phyloP scores from a whole-genome alignment of 2,888 invertebrate species.

The Andrena minutula region DNA sequence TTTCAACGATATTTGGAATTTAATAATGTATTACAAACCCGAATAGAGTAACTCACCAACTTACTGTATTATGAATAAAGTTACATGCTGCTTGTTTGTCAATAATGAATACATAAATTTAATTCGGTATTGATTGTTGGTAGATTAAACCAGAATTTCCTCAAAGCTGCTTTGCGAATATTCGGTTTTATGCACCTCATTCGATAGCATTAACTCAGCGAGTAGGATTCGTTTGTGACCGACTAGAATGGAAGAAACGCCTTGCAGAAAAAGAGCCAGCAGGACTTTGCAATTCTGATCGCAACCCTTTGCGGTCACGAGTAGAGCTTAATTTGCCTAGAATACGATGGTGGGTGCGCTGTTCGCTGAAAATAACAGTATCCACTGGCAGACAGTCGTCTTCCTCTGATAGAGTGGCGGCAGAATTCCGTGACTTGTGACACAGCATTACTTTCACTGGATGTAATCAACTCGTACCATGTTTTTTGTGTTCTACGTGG shows the following conservation, averaged over 20 bases:
- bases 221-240: slow-evolving; percentile 29
- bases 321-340: slow-evolving; percentile 64
- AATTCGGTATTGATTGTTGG: no score
- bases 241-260: slow-evolving; percentile 18
- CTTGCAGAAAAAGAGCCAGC: slow-evolving; percentile 38
- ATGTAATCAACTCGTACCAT: slow-evolving; percentile 1
- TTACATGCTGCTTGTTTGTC: no score
- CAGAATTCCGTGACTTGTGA: slow-evolving; percentile 1
- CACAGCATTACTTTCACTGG: not conserved
- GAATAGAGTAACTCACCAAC: no score
- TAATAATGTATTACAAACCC: no score
- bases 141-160: not conserved
- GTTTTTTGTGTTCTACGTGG: no score
- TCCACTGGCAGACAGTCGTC: slow-evolving; percentile 25
- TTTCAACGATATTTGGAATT: no score
- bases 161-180: not conserved
- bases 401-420: slow-evolving; percentile 14
- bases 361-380: slow-evolving; percentile 35
- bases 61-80: no score
- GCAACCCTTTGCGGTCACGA: slow-evolving; percentile 57
- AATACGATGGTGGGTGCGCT: slow-evolving; percentile 44
- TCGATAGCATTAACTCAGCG: slow-evolving; percentile 19
- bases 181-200: slow-evolving; percentile 8
- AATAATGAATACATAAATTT: no score
- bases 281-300: slow-evolving; percentile 70